phyloP scores from a whole-genome alignment of 2,888 invertebrate genomes.

The Torymus tubicola region DNA sequence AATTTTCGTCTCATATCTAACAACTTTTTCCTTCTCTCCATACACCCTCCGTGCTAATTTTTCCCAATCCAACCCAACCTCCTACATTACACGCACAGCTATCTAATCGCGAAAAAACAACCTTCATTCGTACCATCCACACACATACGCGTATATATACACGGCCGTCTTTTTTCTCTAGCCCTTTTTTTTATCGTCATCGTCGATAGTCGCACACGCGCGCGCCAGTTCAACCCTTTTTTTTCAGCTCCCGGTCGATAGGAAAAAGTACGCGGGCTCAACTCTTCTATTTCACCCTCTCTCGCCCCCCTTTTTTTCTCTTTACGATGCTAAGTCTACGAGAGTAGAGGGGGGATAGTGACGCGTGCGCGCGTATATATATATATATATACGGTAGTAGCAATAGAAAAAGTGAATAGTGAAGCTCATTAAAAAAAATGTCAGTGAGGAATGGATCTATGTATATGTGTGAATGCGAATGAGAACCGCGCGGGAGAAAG shows the following conservation, averaged over 20 bases:
- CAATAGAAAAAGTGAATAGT: conserved; percentile 25
- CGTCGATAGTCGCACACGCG: background rate
- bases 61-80: conserved; percentile 13
- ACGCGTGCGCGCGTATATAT: conserved; percentile 19
- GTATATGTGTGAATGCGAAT: conserved; percentile 41
- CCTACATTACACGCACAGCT: background rate
- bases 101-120: conserved; percentile 42
- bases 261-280: background rate
- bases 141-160: background rate
- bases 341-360: background rate
- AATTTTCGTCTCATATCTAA: no score
- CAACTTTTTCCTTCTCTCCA: background rate
- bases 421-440: conserved; percentile 65
- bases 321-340: background rate
- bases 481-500: background rate
- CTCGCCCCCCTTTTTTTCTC: conserved; percentile 2
- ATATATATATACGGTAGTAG: background rate
- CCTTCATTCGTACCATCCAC: conserved; percentile 3
- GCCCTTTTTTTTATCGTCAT: conserved; percentile 7
- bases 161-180: background rate
- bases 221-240: conserved; percentile 3
- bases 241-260: background rate
- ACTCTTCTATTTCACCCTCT: conserved; percentile 40
- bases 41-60: conserved; percentile 20
- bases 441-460: conserved; percentile 46